A percentile compares a stretch with the other conserved stretches of the same genome.
These are phyloP conservation scores for Siniperca knerii DNA, from an alignment of 2,113 vertebrate genomes.

Conservation along the genomic window DNA sequence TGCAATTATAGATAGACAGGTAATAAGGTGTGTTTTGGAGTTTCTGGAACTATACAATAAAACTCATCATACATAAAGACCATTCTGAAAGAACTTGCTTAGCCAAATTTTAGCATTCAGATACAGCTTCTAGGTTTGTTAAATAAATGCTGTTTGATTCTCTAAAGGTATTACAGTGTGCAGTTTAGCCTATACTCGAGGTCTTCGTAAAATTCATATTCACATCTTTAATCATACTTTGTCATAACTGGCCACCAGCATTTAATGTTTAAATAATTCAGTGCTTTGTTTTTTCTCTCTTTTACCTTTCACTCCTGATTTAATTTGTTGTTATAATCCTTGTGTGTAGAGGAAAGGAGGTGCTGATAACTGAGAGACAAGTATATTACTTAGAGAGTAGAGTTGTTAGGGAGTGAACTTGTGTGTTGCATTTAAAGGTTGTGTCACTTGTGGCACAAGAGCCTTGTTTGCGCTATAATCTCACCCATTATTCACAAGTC, in stretches of 20 bases:
- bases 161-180: not conserved
- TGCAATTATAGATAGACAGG: not conserved
- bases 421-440: constrained; percentile 7
- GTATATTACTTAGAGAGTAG: not conserved
- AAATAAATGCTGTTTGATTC: not conserved
- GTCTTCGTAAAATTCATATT: not conserved
- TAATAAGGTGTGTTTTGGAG: not conserved
- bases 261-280: not conserved
- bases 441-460: constrained; percentile 1
- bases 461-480: not conserved
- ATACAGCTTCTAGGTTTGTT: not conserved
- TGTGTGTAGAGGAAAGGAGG: not conserved
- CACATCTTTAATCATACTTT: not conserved
- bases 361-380: not conserved
- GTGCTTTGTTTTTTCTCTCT: not conserved
- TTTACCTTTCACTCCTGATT: not conserved
- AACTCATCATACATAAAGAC: not conserved
- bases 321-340: not conserved
- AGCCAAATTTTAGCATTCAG: not conserved
- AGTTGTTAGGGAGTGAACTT: constrained; percentile 3
- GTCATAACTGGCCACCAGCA: not conserved
- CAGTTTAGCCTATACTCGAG: not conserved
- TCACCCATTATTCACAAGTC: constrained; percentile 27
- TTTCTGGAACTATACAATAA: not conserved
- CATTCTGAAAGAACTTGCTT: not conserved